phyloP scores from a whole-genome alignment of 2,113 vertebrate species.

The Chauna torquata region DNA sequence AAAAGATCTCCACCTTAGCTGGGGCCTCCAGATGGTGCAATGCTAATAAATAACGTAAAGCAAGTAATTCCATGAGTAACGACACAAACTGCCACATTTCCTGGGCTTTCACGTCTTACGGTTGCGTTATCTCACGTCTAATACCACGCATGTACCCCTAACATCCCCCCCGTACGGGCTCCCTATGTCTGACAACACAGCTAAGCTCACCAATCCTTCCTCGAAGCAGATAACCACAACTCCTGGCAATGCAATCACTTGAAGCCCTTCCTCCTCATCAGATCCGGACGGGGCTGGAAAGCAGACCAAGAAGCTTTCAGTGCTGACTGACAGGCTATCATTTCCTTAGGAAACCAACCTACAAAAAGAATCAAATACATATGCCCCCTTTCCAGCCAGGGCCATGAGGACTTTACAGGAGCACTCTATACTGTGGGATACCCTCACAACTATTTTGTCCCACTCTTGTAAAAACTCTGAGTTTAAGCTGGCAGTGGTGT shows the following conservation, averaged over 20 bases:
- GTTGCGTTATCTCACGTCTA: not conserved
- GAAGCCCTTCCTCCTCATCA: not conserved
- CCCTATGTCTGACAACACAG: not conserved
- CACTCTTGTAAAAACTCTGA: not conserved
- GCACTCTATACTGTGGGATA: not conserved
- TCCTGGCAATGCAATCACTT: not conserved
- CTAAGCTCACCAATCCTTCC: not conserved
- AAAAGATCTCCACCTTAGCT: not conserved
- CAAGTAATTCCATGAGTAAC: rapidly evolving
- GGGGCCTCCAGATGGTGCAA: not conserved
- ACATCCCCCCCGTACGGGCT: not conserved
- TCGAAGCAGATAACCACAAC: not conserved
- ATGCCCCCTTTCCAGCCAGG: not conserved
- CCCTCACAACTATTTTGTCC: not conserved
- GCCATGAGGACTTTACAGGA: not conserved
- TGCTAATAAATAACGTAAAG: not conserved
- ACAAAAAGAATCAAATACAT: not conserved
- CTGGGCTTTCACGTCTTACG: not conserved
- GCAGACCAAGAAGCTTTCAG: not conserved
- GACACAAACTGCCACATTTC: not conserved
- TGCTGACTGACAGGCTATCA: not conserved
- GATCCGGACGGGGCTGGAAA: not conserved
- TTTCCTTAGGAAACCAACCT: not conserved
- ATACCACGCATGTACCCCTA: rapidly evolving
- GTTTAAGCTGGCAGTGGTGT: not conserved